Evolutionary conservation across 2,113 vertebrate species (phyloP).

Genomic region (Pelusios castaneus): DNA sequence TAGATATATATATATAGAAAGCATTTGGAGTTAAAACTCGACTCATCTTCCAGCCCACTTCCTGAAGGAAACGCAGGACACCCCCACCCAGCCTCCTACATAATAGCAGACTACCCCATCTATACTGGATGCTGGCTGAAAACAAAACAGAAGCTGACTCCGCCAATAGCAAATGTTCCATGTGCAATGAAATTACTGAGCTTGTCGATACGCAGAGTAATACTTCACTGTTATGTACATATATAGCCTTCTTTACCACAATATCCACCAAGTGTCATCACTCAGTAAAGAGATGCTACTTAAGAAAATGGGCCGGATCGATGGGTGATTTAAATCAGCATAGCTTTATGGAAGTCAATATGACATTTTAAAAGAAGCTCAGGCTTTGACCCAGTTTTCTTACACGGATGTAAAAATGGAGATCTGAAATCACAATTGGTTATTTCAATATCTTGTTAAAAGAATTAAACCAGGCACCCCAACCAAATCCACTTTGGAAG

Average conservation of each 20-base stretch:
- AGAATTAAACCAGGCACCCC: neutral
- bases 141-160: conserved; percentile 22
- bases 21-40: conserved; percentile 25
- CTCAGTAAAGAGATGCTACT: neutral
- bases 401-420: no score
- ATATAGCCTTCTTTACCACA: neutral
- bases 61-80: conserved; percentile 44
- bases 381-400: neutral
- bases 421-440: neutral
- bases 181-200: neutral
- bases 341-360: neutral
- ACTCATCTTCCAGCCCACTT: conserved; percentile 58
- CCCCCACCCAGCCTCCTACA: conserved; percentile 20
- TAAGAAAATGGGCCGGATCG: neutral
- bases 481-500: neutral
- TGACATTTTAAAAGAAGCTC: neutral
- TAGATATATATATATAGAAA: conserved; percentile 26
- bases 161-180: neutral
- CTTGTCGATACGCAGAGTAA: neutral
- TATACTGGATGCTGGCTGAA: neutral
- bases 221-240: neutral
- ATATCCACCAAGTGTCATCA: accelerated
- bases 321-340: neutral
- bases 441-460: neutral
- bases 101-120: neutral